Evolutionary conservation across 2,113 vertebrate species (phyloP).

Genomic region (Strix aluco): DNA sequence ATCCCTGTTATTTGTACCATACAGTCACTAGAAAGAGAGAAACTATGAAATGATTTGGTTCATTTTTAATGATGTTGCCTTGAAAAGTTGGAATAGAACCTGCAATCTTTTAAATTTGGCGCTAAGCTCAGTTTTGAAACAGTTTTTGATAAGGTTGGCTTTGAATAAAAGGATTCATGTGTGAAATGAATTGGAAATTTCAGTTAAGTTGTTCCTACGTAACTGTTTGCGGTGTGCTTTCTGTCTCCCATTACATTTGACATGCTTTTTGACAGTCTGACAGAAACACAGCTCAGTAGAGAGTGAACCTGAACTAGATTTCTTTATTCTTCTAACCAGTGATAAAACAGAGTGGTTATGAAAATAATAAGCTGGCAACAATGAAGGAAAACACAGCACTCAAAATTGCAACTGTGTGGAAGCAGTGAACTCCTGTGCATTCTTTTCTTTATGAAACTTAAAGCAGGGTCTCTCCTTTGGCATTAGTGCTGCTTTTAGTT

Average conservation of each 20-base stretch:
- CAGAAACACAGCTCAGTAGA: not conserved
- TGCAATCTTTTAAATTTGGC: not conserved
- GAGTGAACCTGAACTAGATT: not conserved
- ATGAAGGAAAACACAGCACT: not conserved
- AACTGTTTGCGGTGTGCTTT: not conserved
- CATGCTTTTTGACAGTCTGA: constrained; percentile 22
- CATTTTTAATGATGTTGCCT: not conserved
- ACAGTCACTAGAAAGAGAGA: not conserved
- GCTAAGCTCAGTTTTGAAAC: not conserved
- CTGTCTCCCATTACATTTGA: constrained; percentile 5
- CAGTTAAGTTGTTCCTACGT: not conserved
- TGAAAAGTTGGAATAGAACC: constrained; percentile 7
- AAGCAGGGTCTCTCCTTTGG: not conserved
- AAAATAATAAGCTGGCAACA: not conserved
- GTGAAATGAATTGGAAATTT: constrained; percentile 38
- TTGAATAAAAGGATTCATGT: not conserved
- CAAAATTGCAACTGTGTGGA: not conserved
- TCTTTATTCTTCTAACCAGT: not conserved
- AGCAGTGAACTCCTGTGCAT: not conserved
- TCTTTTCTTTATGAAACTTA: not conserved
- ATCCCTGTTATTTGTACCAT: not conserved
- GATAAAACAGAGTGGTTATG: not conserved
- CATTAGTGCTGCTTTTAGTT: not conserved
- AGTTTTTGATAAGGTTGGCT: not conserved
- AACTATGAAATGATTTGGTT: not conserved